A percentile compares a stretch with the other conserved stretches of the same genome.
Conservation (phyloP, 2,888 invertebrate species). For the Acanthococcus lagerstroemiae region DNA sequence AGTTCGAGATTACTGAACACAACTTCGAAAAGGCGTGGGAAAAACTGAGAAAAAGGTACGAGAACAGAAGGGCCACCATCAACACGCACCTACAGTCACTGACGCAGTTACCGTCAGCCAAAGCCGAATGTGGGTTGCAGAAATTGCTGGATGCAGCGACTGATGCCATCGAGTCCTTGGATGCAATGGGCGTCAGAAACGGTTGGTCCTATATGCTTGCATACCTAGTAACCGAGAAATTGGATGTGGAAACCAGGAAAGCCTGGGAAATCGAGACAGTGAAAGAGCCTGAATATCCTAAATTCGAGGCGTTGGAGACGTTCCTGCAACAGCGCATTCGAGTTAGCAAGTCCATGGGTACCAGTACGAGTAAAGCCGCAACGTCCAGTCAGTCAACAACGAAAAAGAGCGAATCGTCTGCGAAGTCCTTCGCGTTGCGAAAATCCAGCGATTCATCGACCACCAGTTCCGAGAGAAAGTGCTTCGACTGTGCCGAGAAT, state of each 20-base stretch:
- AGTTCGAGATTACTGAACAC: background rate
- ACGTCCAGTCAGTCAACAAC: background rate
- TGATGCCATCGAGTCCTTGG: too few relatives aligned
- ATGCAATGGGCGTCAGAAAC: background rate
- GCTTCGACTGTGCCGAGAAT: background rate
- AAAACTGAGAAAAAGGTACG: background rate
- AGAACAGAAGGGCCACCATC: background rate
- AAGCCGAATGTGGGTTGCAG: background rate
- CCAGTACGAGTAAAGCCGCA: background rate
- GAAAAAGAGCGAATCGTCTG: background rate
- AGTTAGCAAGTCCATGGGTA: background rate
- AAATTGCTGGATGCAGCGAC: constrained; percentile 1
- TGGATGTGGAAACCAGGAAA: too few relatives aligned
- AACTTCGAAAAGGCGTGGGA: background rate
- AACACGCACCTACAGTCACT: background rate
- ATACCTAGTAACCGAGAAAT: background rate
- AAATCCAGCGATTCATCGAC: background rate
- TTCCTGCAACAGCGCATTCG: background rate
- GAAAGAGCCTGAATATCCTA: background rate
- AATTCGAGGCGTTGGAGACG: background rate
- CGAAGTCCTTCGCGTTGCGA: background rate
- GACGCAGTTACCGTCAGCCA: background rate
- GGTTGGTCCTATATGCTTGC: background rate
- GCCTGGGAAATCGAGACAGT: too few relatives aligned
- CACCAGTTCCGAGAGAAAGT: background rate